Evolutionary conservation across 2,888 invertebrate species (phyloP).

Genomic region (Tiliacea citrago): DNA sequence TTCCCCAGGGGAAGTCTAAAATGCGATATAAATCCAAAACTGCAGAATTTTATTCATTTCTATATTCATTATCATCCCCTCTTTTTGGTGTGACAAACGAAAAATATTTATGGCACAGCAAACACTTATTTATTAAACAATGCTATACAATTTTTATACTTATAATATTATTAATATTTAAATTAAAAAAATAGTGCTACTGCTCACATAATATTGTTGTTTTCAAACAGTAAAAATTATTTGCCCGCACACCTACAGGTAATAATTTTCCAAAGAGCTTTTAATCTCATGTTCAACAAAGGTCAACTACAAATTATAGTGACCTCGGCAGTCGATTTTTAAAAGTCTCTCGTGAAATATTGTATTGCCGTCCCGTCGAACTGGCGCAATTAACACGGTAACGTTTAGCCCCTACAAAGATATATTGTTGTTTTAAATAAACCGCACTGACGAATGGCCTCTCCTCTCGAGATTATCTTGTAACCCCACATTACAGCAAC

Average conservation of each 20-base stretch:
- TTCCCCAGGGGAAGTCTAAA: too few species aligned
- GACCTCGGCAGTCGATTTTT: slow-evolving; percentile 64
- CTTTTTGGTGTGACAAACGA: too few species aligned
- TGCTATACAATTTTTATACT: too few species aligned
- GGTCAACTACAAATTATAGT: slow-evolving; percentile 70
- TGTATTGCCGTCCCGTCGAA: slow-evolving; percentile 57
- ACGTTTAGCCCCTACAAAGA: slow-evolving; percentile 66
- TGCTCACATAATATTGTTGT: neutral
- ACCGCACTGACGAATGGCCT: slow-evolving; percentile 75
- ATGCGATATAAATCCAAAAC: too few species aligned
- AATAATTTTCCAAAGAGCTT: slow-evolving; percentile 37
- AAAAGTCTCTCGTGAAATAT: slow-evolving; percentile 69
- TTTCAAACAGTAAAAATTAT: neutral
- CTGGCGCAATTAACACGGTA: slow-evolving; percentile 69
- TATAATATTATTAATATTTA: neutral
- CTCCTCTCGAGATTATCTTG: slow-evolving; percentile 61
- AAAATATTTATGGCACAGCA: too few species aligned
- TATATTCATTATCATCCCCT: too few species aligned
- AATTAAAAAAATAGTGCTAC: neutral
- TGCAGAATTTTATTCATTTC: too few species aligned
- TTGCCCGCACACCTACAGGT: slow-evolving; percentile 7
- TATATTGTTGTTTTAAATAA: slow-evolving; percentile 80
- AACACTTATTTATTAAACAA: too few species aligned
- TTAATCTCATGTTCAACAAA: slow-evolving; percentile 45
- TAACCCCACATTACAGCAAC: slow-evolving; percentile 55